These are phyloP conservation scores for Nomada ruficornis DNA, from an alignment of 2,888 invertebrate species.

Conservation along the genomic window DNA sequence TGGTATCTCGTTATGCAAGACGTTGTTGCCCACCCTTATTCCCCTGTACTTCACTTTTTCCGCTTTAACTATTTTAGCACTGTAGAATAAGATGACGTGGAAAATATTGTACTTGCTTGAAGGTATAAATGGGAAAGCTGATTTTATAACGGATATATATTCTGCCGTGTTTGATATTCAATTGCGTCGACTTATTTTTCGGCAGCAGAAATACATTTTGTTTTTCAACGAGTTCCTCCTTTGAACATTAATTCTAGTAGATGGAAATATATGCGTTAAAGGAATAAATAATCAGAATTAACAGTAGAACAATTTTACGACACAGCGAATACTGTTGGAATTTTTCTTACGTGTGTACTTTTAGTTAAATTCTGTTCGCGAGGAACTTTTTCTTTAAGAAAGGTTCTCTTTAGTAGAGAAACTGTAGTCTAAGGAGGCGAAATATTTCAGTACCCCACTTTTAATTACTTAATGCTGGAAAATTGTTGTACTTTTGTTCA, in stretches of 20 bases:
- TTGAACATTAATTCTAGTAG: too few species aligned
- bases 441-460: neutral
- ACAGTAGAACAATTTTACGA: neutral
- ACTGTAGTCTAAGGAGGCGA: neutral
- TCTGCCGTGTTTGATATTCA: neutral
- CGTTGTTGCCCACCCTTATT: too few species aligned
- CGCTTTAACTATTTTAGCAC: too few species aligned
- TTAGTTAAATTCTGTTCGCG: neutral
- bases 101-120: too few species aligned
- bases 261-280: too few species aligned
- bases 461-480: constrained; percentile 12
- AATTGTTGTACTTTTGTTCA: too few species aligned
- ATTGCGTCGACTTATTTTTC: neutral
- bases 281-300: neutral
- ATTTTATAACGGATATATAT: neutral
- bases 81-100: too few species aligned
- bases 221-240: neutral
- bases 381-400: neutral
- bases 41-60: too few species aligned
- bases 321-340: too few species aligned
- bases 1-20: neutral
- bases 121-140: too few species aligned
- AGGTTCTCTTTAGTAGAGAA: too few species aligned
- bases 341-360: too few species aligned
- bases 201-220: neutral